phyloP scores from a whole-genome alignment of 2,888 invertebrate genomes.

The Metalampra italica region DNA sequence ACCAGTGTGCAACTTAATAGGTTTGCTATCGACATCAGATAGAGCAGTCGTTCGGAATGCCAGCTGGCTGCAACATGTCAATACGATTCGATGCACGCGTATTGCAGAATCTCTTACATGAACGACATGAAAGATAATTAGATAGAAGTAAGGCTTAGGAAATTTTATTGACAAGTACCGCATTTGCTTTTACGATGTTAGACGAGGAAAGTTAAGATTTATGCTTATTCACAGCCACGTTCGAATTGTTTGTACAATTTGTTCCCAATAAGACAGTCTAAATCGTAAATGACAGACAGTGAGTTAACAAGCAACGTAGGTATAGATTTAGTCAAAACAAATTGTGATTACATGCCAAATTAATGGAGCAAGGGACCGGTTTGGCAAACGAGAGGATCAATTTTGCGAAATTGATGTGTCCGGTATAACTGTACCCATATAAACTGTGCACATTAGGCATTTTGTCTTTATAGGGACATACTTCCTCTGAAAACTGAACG shows the following conservation, averaged over 20 bases:
- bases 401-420: constrained; percentile 20
- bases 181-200: too few relatives aligned
- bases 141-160: too few relatives aligned
- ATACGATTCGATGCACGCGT: constrained; percentile 4
- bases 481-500: too few relatives aligned
- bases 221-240: too few relatives aligned
- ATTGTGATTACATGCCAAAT: constrained; percentile 34
- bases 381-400: constrained; percentile 16
- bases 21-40: constrained; percentile 4
- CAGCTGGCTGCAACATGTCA: constrained; percentile 9
- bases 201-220: too few relatives aligned
- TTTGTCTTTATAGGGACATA: too few relatives aligned
- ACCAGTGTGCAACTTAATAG: constrained; percentile 7
- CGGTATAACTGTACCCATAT: constrained; percentile 3
- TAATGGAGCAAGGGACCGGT: constrained; percentile 30
- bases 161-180: too few relatives aligned
- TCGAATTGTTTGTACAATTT: too few relatives aligned
- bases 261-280: too few relatives aligned
- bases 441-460: too few relatives aligned
- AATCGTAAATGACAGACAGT: constrained; percentile 15
- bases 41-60: constrained; percentile 6
- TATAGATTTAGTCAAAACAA: constrained; percentile 31
- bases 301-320: constrained; percentile 2
- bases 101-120: neutral
- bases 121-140: too few relatives aligned